Conservation (phyloP, 2,888 invertebrate species). For the Phragmatobia fuliginosa region DNA sequence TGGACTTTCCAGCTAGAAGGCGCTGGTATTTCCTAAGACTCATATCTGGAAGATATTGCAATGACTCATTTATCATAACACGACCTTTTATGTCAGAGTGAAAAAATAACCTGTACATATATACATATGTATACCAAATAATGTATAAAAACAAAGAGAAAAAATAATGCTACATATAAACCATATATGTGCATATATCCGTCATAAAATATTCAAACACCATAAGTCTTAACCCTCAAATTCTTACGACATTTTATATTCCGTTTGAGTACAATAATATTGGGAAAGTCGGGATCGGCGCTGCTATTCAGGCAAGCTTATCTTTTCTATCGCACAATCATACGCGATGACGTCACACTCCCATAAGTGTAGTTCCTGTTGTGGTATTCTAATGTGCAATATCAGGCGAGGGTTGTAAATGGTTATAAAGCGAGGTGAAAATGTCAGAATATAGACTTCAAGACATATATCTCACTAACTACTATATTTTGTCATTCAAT, state of each 20-base stretch:
- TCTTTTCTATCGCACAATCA: slow-evolving; percentile 16
- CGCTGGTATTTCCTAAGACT: too few relatives aligned
- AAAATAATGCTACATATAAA: not conserved
- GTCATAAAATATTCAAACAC: slow-evolving; percentile 2
- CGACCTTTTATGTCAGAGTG: not conserved
- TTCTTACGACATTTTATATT: slow-evolving; percentile 21
- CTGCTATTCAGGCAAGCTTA: slow-evolving; percentile 19
- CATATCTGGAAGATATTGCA: too few relatives aligned
- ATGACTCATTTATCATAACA: too few relatives aligned
- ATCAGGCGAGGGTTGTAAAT: slow-evolving; percentile 11
- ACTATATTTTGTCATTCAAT: not conserved
- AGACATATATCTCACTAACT: not conserved
- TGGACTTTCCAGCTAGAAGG: too few relatives aligned
- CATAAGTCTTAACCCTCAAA: slow-evolving; percentile 16
- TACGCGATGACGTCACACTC: slow-evolving; percentile 8
- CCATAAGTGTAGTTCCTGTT: slow-evolving; percentile 12
- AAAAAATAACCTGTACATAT: not conserved
- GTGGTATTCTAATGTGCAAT: slow-evolving; percentile 13
- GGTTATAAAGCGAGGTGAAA: too few relatives aligned
- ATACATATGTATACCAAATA: too few relatives aligned
- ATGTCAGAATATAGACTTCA: not conserved
- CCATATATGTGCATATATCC: not conserved
- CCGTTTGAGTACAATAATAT: slow-evolving; percentile 23
- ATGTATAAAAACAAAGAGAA: not conserved
- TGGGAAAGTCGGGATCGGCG: slow-evolving; percentile 18